phyloP scores from a whole-genome alignment of 1,140 invertebrate species.

The Leptoteleia sp. region DNA sequence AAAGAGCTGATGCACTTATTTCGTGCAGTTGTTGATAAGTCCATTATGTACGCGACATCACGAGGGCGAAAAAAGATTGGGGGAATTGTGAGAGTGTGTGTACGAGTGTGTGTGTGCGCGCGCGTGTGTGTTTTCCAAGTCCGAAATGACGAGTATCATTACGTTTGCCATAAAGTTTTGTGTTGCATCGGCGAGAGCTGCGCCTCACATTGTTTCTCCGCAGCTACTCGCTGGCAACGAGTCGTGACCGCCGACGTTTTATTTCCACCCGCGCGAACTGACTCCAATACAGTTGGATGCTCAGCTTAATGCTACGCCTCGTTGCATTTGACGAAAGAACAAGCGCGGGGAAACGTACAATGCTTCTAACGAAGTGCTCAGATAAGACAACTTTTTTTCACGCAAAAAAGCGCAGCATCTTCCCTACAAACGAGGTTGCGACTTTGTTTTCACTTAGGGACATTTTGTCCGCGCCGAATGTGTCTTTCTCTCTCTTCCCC shows the following conservation, averaged over 20 bases:
- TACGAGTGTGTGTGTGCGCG: too few relatives aligned
- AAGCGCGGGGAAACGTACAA: slow-evolving; percentile 58
- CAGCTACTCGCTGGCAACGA: slow-evolving; percentile 61
- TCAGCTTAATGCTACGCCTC: slow-evolving; percentile 67
- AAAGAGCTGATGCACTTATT: slow-evolving; percentile 14
- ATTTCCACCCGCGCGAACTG: slow-evolving; percentile 67
- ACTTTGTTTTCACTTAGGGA: slow-evolving; percentile 40
- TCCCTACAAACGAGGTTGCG: slow-evolving; percentile 35
- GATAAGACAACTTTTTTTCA: slow-evolving; percentile 63
- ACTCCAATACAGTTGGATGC: slow-evolving; percentile 67
- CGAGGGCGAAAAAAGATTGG: slow-evolving; percentile 24
- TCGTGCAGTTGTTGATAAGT: slow-evolving; percentile 12
- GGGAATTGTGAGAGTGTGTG: too few relatives aligned
- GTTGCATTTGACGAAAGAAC: slow-evolving; percentile 68
- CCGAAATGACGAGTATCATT: slow-evolving; percentile 57
- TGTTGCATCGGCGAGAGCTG: slow-evolving; percentile 39
- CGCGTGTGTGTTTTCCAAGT: slow-evolving; percentile 30
- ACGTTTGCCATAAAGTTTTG: slow-evolving; percentile 53
- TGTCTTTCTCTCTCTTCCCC: too few relatives aligned
- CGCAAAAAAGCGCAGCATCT: slow-evolving; percentile 46
- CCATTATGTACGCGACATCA: slow-evolving; percentile 41
- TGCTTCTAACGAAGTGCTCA: slow-evolving; percentile 65
- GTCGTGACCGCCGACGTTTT: slow-evolving; percentile 67
- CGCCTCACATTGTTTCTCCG: slow-evolving; percentile 57
- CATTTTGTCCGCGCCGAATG: slow-evolving; percentile 1